A percentile compares a stretch with the other conserved stretches of the same genome.
Conservation (phyloP, 2,888 invertebrate species). For the Malachius bipustulatus region DNA sequence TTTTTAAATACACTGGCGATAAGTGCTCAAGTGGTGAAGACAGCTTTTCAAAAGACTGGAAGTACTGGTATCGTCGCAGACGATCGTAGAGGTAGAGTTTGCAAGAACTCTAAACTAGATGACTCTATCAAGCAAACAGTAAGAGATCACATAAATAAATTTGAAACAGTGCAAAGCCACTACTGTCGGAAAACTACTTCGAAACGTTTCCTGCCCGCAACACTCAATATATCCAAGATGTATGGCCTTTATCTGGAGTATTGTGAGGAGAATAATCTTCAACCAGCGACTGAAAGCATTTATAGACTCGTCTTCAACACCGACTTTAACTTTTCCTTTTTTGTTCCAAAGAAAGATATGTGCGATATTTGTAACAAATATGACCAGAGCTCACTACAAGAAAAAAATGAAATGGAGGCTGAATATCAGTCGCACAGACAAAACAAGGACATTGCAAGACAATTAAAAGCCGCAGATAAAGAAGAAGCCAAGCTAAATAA, state of each 20-base stretch:
- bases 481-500: slow-evolving; percentile 5
- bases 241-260: slow-evolving; percentile 7
- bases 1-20: slow-evolving; percentile 7
- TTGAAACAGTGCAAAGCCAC: slow-evolving; percentile 3
- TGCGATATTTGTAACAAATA: no score
- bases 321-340: slow-evolving; percentile 7
- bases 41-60: background rate
- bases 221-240: slow-evolving; percentile 4
- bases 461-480: slow-evolving; percentile 5
- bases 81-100: no score
- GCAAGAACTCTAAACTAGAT: no score
- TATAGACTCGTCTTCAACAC: slow-evolving; percentile 4
- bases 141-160: slow-evolving; percentile 7
- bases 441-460: slow-evolving; percentile 6
- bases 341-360: slow-evolving; percentile 8
- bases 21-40: slow-evolving; percentile 7
- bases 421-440: background rate
- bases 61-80: slow-evolving; percentile 2
- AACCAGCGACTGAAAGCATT: slow-evolving; percentile 5
- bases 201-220: background rate
- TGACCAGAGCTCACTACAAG: background rate
- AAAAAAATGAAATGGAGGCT: slow-evolving; percentile 6
- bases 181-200: slow-evolving; percentile 7
- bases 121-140: slow-evolving; percentile 7
- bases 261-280: background rate